Conservation (phyloP, 1,140 invertebrate genomes). For the Ectropis grisescens region DNA sequence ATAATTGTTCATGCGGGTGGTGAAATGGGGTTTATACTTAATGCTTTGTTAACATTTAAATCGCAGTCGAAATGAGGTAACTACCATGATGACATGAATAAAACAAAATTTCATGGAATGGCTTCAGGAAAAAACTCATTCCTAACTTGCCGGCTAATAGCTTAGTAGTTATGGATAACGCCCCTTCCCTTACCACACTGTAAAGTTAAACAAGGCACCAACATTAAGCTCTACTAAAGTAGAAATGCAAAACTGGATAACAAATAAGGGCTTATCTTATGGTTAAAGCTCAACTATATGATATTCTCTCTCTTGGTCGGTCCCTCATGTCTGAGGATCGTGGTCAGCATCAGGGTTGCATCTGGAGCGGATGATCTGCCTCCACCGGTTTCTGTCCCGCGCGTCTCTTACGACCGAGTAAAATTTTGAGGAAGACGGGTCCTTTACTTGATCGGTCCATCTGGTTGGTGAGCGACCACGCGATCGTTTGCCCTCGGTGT, state of each 20-base stretch:
- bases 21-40: constrained; percentile 15
- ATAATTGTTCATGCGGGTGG: constrained; percentile 23
- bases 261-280: background rate
- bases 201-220: constrained; percentile 3
- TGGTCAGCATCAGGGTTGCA: too few relatives aligned
- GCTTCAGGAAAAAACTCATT: constrained; percentile 13
- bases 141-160: constrained; percentile 21
- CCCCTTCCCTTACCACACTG: constrained; percentile 1
- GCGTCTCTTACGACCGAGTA: too few relatives aligned
- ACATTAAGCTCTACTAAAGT: constrained; percentile 1
- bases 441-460: too few relatives aligned
- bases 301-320: too few relatives aligned
- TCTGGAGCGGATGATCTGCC: too few relatives aligned
- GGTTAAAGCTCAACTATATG: constrained; percentile 2
- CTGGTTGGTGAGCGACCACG: too few relatives aligned
- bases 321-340: too few relatives aligned
- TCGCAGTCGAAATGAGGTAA: constrained; percentile 10
- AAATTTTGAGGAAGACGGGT: too few relatives aligned
- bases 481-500: too few relatives aligned
- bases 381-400: too few relatives aligned
- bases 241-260: constrained; percentile 5
- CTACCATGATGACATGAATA: constrained; percentile 22
- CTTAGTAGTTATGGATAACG: constrained; percentile 3
- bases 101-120: constrained; percentile 10
- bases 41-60: constrained; percentile 18